Evolutionary conservation across 2,888 invertebrate genomes (phyloP).

Genomic region (Dioctria rufipes): DNA sequence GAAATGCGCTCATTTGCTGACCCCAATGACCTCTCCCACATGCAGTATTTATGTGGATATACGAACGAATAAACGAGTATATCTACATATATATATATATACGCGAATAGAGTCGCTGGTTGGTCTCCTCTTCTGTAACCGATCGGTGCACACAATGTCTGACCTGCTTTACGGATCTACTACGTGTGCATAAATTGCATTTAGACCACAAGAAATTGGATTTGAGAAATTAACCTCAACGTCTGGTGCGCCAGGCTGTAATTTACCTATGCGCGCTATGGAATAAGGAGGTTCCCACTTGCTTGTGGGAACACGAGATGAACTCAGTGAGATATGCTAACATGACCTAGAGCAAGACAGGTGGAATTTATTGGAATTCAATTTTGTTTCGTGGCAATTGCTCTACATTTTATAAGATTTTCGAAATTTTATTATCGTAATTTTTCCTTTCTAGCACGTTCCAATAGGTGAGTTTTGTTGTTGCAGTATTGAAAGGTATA

Average conservation of each 20-base stretch:
- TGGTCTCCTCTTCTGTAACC: conserved; percentile 52
- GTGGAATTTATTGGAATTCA: conserved; percentile 49
- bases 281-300: conserved; percentile 41
- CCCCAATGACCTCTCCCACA: conserved; percentile 61
- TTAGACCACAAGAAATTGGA: conserved; percentile 53
- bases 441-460: not conserved
- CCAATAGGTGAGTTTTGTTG: not conserved
- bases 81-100: not conserved
- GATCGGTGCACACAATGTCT: conserved; percentile 30
- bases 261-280: conserved; percentile 49
- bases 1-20: conserved; percentile 62
- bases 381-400: conserved; percentile 27
- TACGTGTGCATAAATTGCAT: conserved; percentile 52
- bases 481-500: too few species aligned
- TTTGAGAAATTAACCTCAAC: conserved; percentile 54
- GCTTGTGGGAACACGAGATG: conserved; percentile 49
- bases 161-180: conserved; percentile 43
- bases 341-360: conserved; percentile 53
- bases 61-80: not conserved
- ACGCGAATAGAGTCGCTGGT: conserved; percentile 58
- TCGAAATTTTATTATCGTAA: not conserved
- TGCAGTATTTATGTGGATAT: conserved; percentile 58
- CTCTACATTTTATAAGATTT: conserved; percentile 37
- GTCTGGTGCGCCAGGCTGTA: conserved; percentile 47
- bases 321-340: conserved; percentile 49